Conservation (phyloP, 2,113 vertebrate species). For the Podarcis raffonei region DNA sequence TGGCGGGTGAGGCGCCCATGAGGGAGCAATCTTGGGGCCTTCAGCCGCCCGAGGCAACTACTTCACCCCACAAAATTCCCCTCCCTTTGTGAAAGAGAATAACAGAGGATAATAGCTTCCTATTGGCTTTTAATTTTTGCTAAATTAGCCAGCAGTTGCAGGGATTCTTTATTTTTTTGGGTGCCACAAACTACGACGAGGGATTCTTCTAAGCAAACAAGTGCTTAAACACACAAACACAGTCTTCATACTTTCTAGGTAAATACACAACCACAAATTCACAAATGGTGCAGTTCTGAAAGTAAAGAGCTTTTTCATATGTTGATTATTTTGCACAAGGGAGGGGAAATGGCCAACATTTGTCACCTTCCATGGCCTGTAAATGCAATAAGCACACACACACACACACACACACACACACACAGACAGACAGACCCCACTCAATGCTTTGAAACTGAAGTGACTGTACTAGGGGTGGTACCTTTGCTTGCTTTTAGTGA, state of each 20-base stretch:
- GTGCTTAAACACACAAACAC: neutral
- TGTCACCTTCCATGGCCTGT: neutral
- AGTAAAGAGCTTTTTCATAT: neutral
- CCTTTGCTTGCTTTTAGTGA: neutral
- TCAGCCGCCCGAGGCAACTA: no score
- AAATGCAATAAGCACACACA: neutral
- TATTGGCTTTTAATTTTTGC: neutral
- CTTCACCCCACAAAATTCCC: no score
- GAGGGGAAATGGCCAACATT: neutral
- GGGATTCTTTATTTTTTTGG: neutral
- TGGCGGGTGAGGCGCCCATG: no score
- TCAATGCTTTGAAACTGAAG: constrained; percentile 7
- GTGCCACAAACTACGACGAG: neutral
- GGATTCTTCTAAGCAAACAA: neutral
- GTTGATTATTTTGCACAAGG: neutral
- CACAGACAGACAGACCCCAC: neutral
- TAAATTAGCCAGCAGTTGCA: neutral
- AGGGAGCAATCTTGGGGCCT: no score
- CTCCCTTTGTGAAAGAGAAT: no score
- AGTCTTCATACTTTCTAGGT: neutral
- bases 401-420: neutral
- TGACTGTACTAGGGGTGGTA: neutral
- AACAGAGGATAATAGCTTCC: neutral
- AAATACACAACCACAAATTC: neutral
- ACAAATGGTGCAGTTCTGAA: neutral